Percentiles rank a stretch among this genome's conserved stretches.
Conservation (phyloP, 2,888 invertebrate species). For the Acanthosepion pharaonis region DNA sequence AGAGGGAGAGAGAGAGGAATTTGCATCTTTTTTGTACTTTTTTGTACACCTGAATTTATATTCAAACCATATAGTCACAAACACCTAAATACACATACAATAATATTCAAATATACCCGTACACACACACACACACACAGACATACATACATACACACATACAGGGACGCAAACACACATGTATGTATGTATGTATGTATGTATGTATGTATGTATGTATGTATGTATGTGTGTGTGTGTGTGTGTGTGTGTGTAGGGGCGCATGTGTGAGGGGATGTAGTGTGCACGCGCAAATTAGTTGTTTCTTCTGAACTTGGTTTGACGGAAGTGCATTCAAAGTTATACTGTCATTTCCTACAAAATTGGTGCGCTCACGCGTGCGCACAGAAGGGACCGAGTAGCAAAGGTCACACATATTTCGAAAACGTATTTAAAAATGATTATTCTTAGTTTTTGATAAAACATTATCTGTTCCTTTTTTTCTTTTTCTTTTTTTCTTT, state of each 20-base stretch:
- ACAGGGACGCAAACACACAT: background rate
- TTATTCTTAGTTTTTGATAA: background rate
- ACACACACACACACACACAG: background rate
- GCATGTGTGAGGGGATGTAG: background rate
- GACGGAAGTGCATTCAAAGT: background rate
- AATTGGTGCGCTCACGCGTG: background rate
- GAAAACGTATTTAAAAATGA: background rate
- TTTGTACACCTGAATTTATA: too few species aligned
- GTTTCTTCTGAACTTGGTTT: background rate
- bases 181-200: background rate
- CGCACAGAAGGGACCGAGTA: background rate
- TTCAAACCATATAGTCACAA: too few species aligned
- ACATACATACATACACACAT: background rate
- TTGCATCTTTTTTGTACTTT: too few species aligned
- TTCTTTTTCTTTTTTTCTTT: background rate
- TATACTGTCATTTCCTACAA: conserved; percentile 2
- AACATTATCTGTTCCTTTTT: background rate
- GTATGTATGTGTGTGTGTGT: background rate
- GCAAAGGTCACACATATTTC: conserved; percentile 8
- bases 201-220: background rate
- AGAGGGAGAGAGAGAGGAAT: too few species aligned
- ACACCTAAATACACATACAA: background rate
- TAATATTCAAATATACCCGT: background rate
- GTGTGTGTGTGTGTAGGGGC: background rate
- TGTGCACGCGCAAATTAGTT: background rate